Conservation (phyloP, 1,140 invertebrate genomes). For the Hylaeus volcanicus region DNA sequence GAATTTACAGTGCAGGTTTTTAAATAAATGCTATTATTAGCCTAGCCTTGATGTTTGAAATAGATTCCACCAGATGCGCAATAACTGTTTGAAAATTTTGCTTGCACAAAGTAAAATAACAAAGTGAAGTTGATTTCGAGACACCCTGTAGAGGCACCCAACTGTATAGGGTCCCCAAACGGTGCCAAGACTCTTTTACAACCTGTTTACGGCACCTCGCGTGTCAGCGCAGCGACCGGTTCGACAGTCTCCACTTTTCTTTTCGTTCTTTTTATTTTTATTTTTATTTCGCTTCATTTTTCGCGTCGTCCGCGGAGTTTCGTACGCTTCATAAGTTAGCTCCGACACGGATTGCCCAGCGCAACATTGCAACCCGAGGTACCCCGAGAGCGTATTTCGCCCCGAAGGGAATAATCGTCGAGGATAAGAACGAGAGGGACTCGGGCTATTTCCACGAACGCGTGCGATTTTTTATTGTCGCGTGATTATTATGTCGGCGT, state of each 20-base stretch:
- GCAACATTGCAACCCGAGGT: not conserved
- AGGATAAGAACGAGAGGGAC: no score
- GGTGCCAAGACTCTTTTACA: constrained; percentile 56
- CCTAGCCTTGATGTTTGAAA: no score
- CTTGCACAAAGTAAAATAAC: no score
- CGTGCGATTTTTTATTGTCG: constrained; percentile 3
- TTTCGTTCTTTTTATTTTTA: not conserved
- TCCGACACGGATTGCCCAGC: no score
- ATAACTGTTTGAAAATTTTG: no score
- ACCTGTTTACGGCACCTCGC: constrained; percentile 60
- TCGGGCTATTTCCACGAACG: not conserved
- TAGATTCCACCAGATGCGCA: no score
- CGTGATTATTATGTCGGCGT: constrained; percentile 7
- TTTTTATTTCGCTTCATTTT: not conserved
- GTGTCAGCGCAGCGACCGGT: constrained; percentile 51
- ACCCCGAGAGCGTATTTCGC: not conserved
- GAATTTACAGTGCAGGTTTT: no score
- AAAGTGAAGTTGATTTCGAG: no score
- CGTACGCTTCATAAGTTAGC: not conserved
- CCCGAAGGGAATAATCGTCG: not conserved
- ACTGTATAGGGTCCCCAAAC: constrained; percentile 15
- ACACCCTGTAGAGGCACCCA: no score
- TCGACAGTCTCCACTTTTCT: constrained; percentile 7
- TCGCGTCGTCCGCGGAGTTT: no score
- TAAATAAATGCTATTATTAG: no score